Conservation (phyloP, 2,888 invertebrate genomes). For the Halocaridina rubra region DNA sequence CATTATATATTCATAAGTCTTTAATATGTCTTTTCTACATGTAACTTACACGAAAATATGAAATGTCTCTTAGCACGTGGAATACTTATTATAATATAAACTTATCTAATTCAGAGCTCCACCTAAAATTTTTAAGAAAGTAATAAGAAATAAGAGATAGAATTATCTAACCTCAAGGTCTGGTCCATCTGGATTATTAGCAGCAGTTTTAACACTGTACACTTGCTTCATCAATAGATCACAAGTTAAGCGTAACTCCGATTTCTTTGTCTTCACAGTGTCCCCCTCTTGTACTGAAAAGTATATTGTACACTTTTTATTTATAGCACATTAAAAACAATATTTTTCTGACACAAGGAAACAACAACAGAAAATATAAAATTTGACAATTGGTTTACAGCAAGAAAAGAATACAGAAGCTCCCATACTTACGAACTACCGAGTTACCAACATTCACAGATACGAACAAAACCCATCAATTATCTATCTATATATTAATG, state of each 20-base stretch:
- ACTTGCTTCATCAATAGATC: conserved; percentile 87
- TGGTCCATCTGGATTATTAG: conserved; percentile 73
- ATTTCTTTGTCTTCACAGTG: conserved; percentile 77
- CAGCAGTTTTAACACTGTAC: conserved; percentile 79
- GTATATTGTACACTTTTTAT: no score
- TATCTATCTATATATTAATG: no score
- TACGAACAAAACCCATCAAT: no score
- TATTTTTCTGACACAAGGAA: background rate
- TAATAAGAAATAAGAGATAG: background rate
- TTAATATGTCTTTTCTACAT: no score
- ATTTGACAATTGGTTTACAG: background rate
- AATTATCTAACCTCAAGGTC: conserved; percentile 73
- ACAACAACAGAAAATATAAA: background rate
- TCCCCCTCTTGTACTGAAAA: conserved; percentile 59
- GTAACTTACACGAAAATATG: no score
- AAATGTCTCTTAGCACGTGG: no score
- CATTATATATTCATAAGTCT: no score
- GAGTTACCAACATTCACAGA: no score
- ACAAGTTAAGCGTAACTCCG: conserved; percentile 82
- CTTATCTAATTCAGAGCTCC: no score
- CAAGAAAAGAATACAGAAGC: background rate
- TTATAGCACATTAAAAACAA: no score
- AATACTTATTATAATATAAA: no score
- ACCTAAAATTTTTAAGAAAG: background rate
- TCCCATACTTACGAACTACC: no score